Conservation (phyloP, 2,113 vertebrate genomes). For the Centrocercus urophasianus region DNA sequence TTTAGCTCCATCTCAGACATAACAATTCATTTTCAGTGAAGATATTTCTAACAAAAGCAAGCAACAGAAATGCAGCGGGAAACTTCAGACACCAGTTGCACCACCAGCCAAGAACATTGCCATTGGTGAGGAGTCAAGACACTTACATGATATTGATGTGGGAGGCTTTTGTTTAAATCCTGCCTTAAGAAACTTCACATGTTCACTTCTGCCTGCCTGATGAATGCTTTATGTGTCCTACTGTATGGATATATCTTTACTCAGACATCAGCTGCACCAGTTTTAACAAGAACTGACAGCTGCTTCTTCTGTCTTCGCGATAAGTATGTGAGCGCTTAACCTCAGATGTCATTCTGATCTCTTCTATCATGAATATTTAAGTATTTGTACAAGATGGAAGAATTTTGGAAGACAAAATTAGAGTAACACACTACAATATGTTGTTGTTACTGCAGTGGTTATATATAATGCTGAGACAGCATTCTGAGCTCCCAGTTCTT, state of each 20-base stretch:
- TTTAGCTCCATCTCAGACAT: background rate
- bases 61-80: background rate
- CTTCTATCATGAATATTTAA: background rate
- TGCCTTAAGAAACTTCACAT: background rate
- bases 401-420: background rate
- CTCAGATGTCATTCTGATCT: background rate
- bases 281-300: conserved; percentile 13
- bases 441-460: background rate
- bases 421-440: background rate
- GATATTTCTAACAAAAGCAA: background rate
- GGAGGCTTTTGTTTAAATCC: background rate
- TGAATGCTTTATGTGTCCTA: background rate
- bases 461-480: background rate
- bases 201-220: background rate
- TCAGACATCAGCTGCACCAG: background rate
- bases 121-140: background rate
- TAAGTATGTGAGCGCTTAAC: background rate
- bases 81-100: background rate
- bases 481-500: background rate
- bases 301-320: conserved; percentile 7
- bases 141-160: background rate
- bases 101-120: background rate
- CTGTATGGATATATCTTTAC: background rate
- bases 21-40: background rate
- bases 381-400: background rate